Conservation (phyloP, 64 coral and sea anemone genomes). For the Dendrophyllia cribrosa region DNA sequence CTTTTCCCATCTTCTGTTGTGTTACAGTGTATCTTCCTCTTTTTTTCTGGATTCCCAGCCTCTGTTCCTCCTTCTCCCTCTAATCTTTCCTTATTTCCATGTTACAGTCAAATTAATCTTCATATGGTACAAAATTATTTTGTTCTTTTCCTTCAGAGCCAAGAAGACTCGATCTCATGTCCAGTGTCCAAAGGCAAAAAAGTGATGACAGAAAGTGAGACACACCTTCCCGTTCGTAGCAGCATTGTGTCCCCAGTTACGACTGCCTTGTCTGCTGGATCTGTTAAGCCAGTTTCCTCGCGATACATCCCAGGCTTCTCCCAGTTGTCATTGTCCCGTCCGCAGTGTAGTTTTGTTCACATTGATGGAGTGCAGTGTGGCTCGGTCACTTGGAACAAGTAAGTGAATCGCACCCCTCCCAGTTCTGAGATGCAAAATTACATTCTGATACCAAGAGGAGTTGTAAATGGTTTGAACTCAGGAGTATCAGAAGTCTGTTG, state of each 20-base stretch:
- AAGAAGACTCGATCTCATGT: not conserved
- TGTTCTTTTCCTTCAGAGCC: not conserved
- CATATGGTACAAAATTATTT: not conserved
- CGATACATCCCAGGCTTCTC: slow-evolving; percentile 13
- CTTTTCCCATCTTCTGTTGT: too few species aligned
- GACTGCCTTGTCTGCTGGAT: not conserved
- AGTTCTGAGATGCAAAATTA: too few species aligned
- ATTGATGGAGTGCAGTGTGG: slow-evolving; percentile 69
- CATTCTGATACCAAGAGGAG: too few species aligned
- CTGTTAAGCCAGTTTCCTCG: not conserved
- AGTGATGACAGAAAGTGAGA: not conserved
- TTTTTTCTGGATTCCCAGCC: too few species aligned
- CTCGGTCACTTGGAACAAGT: slow-evolving; percentile 46
- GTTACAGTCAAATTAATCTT: not conserved
- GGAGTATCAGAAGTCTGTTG: too few species aligned
- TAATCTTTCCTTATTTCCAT: too few species aligned
- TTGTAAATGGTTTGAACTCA: too few species aligned
- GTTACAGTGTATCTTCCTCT: too few species aligned
- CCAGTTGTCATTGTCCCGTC: slow-evolving; percentile 22
- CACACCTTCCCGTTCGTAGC: not conserved
- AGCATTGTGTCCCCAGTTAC: not conserved
- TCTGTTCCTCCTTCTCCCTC: too few species aligned
- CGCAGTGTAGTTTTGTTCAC: slow-evolving; percentile 73
- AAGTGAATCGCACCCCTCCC: not conserved
- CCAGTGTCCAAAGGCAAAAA: not conserved